Conservation (phyloP, 1,140 invertebrate genomes). For the Megathymus violae region DNA sequence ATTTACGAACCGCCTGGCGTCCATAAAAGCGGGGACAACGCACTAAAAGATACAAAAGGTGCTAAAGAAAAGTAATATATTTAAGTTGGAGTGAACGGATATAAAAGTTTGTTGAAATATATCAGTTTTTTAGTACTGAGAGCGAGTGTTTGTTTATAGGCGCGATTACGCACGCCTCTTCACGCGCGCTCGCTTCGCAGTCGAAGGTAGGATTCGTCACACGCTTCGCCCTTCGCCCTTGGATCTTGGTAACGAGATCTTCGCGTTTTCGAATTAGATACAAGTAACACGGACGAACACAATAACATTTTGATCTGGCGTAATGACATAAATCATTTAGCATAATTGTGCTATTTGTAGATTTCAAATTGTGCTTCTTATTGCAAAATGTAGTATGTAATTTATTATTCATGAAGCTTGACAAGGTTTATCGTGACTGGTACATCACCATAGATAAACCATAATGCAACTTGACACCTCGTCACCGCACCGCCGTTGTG, state of each 20-base stretch:
- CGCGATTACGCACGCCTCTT: conserved; percentile 71
- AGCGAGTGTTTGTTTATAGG: conserved; percentile 77
- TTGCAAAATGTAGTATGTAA: conserved; percentile 7
- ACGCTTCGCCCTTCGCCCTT: conserved; percentile 50
- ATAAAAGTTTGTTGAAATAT: conserved; percentile 82
- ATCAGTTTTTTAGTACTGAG: conserved; percentile 76
- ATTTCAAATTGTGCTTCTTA: conserved; percentile 12
- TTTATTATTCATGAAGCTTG: conserved; percentile 35
- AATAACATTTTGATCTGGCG: conserved; percentile 39
- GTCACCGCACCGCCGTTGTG: conserved; percentile 42
- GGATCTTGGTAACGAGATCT: conserved; percentile 12
- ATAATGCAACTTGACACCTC: conserved; percentile 60
- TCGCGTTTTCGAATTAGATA: conserved; percentile 18
- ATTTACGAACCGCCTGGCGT: conserved; percentile 76
- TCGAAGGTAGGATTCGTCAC: conserved; percentile 58
- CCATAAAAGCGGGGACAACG: conserved; percentile 79
- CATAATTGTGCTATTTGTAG: conserved; percentile 6
- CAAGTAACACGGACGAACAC: conserved; percentile 36
- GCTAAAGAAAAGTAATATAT: conserved; percentile 83
- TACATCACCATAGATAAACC: conserved; percentile 26
- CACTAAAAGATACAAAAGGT: conserved; percentile 82
- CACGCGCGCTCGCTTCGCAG: conserved; percentile 43
- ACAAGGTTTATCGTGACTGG: conserved; percentile 35
- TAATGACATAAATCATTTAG: not conserved
- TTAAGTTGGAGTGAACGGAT: conserved; percentile 75